Percentiles rank a stretch among this genome's conserved stretches.
phyloP scores from a whole-genome alignment of 1,140 invertebrate genomes.

The Aporrectodea caliginosa region DNA sequence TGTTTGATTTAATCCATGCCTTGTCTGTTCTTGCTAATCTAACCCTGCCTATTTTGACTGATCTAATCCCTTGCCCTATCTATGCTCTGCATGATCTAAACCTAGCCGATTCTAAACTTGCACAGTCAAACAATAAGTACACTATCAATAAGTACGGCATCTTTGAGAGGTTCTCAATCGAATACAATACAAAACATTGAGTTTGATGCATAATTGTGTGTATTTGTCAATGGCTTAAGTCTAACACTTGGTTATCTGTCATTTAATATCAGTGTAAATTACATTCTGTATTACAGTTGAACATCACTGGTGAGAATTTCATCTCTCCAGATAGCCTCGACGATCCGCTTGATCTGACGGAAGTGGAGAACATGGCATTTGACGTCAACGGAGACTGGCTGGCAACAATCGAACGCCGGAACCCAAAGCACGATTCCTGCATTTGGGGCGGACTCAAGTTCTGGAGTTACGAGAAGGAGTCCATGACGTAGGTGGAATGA shows the following conservation, averaged over 20 bases:
- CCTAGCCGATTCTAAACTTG: no score
- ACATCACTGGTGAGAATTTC: slow-evolving; percentile 71
- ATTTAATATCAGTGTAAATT: slow-evolving; percentile 8
- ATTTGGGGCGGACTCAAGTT: slow-evolving; percentile 73
- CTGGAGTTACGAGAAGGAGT: slow-evolving; percentile 65
- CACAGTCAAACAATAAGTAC: no score
- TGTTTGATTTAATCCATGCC: no score
- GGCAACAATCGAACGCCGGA: slow-evolving; percentile 69
- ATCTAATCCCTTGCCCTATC: no score
- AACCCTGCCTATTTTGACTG: no score
- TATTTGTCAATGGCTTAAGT: no score
- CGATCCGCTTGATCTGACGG: slow-evolving; percentile 53
- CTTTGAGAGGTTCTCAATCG: no score
- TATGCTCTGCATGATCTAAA: no score
- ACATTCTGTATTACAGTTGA: slow-evolving; percentile 62
- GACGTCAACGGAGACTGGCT: slow-evolving; percentile 70
- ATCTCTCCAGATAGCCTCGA: slow-evolving; percentile 58
- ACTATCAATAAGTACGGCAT: no score
- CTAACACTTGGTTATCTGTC: background rate
- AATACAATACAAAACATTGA: no score
- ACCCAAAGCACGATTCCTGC: slow-evolving; percentile 59
- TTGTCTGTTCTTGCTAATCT: no score
- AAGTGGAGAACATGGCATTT: slow-evolving; percentile 67
- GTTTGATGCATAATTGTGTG: no score
- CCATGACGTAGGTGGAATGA: slow-evolving; percentile 66